phyloP scores from a whole-genome alignment of 2,888 invertebrate species.

The Lasius platythorax region DNA sequence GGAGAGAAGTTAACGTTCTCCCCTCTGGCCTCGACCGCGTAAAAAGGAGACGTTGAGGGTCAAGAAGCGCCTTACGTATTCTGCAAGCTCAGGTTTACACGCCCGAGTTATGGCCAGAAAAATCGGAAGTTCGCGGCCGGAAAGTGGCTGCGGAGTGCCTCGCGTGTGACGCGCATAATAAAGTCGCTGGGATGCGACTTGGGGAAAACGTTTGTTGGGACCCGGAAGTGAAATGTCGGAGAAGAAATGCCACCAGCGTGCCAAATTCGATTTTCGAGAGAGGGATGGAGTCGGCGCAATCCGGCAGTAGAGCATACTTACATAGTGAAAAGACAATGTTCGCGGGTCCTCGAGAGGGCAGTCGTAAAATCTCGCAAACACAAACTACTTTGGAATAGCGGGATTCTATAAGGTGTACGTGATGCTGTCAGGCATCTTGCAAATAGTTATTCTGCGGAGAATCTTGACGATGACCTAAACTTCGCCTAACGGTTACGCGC shows the following conservation, averaged over 20 bases:
- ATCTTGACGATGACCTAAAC: constrained; percentile 9
- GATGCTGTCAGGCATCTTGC: constrained; percentile 30
- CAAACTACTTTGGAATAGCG: constrained; percentile 52
- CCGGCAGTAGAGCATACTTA: constrained; percentile 32
- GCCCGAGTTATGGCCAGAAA: constrained; percentile 66
- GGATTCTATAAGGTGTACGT: constrained; percentile 51
- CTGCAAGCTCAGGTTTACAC: constrained; percentile 70
- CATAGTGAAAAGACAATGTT: constrained; percentile 52
- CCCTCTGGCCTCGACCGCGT: constrained; percentile 30
- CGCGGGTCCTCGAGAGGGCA: constrained; percentile 19
- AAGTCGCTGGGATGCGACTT: constrained; percentile 50
- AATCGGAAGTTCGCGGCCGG: constrained; percentile 64
- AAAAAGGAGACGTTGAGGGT: constrained; percentile 65
- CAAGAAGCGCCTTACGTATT: constrained; percentile 72
- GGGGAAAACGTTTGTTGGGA: constrained; percentile 39
- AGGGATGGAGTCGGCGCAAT: constrained; percentile 32
- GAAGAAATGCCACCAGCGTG: constrained; percentile 43
- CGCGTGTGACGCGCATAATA: constrained; percentile 66
- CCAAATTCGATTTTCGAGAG: constrained; percentile 57
- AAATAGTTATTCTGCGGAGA: constrained; percentile 26
- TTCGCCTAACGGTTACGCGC: constrained; percentile 1
- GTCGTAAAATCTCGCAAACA: constrained; percentile 53
- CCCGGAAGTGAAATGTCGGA: constrained; percentile 55
- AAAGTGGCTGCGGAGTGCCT: constrained; percentile 56
- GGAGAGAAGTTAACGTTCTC: constrained; percentile 53